Evolutionary conservation across 2,113 vertebrate genomes (phyloP), one percentile per base, ranked within the genome.

Genomic region (Aphyosemion australe): DNA sequence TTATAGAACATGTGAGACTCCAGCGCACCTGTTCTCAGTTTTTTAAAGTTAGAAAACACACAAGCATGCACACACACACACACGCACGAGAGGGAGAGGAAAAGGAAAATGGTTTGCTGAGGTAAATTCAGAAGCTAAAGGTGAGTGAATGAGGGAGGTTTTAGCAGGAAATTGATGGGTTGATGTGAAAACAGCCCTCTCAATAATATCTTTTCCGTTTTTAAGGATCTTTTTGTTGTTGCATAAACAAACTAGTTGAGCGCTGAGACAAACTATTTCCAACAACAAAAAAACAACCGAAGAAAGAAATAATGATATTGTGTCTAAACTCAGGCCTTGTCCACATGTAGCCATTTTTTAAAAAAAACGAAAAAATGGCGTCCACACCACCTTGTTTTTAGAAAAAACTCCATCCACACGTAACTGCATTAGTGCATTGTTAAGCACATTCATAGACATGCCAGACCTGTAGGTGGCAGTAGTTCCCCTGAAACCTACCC

Each of bases 1-100:
- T 65, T 47, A 65, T 43, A 12, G 51, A 46, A 37, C 41, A 42
- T 47, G 51, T 55, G 21, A 26, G 63, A 55, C 51, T 65, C 2
- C 50, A 65, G 21, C 16, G 8, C 41, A 37, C 46, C 15, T 18
- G 57, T n/a, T 34, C 41, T 20, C 37, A 26, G 37, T 26, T 6
- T 10, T n/a, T 11, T 10, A 52, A 46, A 20, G 45, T 51, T 20
- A 20, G 12, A 43, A 20, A 31, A 46, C 61, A 42, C 32, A 12
- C 32, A 6, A 2, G 26, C 26, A 26, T 5, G 26, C 26, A 26
- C 26, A 2, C 26, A 26, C 26, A 26, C 26, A 26, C 26, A 26
- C 1, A 26, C 26, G 31, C 15, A 31, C 39, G 13, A 11, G 7
- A 16, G 16, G 37, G 11, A 34, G 16, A 47, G 14, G 4, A 47